A percentile compares a stretch with the other conserved stretches of the same genome.
Conservation (phyloP, 2,888 invertebrate genomes). For the Eristalis pertinax region DNA sequence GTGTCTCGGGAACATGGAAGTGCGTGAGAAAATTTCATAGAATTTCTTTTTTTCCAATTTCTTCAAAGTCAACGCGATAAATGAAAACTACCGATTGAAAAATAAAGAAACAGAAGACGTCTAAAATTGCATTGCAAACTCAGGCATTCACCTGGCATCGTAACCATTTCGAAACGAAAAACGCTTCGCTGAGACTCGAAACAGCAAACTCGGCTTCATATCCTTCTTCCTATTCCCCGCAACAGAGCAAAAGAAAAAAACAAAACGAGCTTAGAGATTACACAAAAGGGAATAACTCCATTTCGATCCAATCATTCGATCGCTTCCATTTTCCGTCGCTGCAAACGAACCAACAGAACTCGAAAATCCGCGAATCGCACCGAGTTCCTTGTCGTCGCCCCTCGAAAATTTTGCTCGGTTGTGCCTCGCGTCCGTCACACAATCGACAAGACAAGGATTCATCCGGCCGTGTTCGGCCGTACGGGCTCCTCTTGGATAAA, state of each 20-base stretch:
- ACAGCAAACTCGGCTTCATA: slow-evolving; percentile 27
- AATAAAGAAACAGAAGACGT: slow-evolving; percentile 15
- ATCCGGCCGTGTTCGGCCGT: neutral
- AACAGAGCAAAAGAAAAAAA: slow-evolving; percentile 14
- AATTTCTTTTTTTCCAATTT: slow-evolving; percentile 43
- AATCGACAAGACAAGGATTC: neutral
- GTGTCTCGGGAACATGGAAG: slow-evolving; percentile 73
- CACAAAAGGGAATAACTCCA: slow-evolving; percentile 26
- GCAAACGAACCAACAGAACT: slow-evolving; percentile 29
- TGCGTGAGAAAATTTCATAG: slow-evolving; percentile 69
- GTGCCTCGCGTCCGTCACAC: neutral
- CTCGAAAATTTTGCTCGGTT: neutral
- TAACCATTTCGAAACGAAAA: slow-evolving; percentile 10
- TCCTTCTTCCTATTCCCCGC: slow-evolving; percentile 27
- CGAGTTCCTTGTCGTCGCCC: slow-evolving; percentile 18
- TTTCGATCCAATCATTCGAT: slow-evolving; percentile 31
- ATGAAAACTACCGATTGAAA: neutral
- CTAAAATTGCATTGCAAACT: slow-evolving; percentile 12
- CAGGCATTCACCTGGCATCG: neutral
- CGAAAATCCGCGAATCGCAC: slow-evolving; percentile 35
- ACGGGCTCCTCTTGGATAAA: slow-evolving; percentile 2
- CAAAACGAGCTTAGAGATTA: neutral
- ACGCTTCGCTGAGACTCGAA: slow-evolving; percentile 6
- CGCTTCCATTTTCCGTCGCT: slow-evolving; percentile 63
- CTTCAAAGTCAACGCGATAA: slow-evolving; percentile 14